Conservation (phyloP, 2,888 invertebrate species). For the Ochropleura leucogaster region DNA sequence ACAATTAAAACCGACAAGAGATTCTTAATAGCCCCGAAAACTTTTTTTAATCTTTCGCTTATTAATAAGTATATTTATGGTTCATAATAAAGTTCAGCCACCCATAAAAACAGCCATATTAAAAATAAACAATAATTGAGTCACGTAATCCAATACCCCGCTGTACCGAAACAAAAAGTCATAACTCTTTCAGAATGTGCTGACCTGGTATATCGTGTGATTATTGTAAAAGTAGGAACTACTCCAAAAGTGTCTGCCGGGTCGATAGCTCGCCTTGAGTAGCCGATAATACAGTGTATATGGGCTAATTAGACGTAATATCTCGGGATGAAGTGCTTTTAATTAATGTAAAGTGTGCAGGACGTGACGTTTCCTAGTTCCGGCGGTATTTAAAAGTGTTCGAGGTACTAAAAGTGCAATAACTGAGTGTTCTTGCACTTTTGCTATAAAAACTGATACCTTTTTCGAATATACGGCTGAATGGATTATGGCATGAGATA, state of each 20-base stretch:
- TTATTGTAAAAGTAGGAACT: conserved; percentile 59
- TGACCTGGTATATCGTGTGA: conserved; percentile 27
- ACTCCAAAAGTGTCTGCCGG: background rate
- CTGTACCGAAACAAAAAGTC: conserved; percentile 34
- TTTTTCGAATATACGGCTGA: too few relatives aligned
- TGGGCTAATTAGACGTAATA: conserved; percentile 20
- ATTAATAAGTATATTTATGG: background rate
- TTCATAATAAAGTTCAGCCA: background rate
- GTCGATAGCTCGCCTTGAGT: conserved; percentile 53
- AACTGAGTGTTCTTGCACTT: background rate
- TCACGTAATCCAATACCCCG: conserved; percentile 24
- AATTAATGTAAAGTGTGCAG: conserved; percentile 39
- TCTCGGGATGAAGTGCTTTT: conserved; percentile 35
- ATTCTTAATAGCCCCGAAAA: background rate
- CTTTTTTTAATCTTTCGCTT: background rate
- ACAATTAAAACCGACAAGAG: background rate
- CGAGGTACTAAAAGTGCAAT: too few relatives aligned
- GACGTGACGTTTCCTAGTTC: conserved; percentile 53
- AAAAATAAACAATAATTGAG: conserved; percentile 8
- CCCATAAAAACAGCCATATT: background rate
- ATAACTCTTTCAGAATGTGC: conserved; percentile 11
- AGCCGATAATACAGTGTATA: conserved; percentile 9
- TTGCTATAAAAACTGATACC: too few relatives aligned
- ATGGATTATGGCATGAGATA: background rate
- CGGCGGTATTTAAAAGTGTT: conserved; percentile 21